Evolutionary conservation across 2,888 invertebrate species (phyloP), one percentile per base, ranked within the genome.

Genomic region (Osmoderma eremita): DNA sequence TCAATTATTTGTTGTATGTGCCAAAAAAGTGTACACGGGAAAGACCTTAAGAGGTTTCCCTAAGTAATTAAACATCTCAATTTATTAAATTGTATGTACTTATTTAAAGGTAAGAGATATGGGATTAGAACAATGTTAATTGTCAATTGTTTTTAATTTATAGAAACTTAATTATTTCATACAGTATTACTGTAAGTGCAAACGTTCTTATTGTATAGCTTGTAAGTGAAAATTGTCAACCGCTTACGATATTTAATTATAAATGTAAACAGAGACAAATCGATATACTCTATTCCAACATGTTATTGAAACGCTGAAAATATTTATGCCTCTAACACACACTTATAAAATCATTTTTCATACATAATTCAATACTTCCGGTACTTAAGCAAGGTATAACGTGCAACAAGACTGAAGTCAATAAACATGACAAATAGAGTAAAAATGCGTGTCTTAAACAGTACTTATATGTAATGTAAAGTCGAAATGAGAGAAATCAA

Each of bases 81-180:
- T n/a, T 13, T 13, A 41, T 42, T 10, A 38, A 18, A 53, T 38
- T 38, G 1, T 39, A 18, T 53, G 53, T 53, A 53, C 53, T 53
- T 53, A 53, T 18, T 38, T 38, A 24, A 24, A 38, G 17, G 18
- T 39, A 10, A 39, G 15, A 36, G 4, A 30, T 6, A 30, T 10
- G 6, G 30, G 30, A 38, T 38, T 53, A 53, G 53, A 38, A 24
- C 22, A 53, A 53, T 53, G 53, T 53, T 53, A 53, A 53, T 38
- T 53, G 38, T 36, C 38, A 53, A 53, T 53, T 53, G 53, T 53
- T 53, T 53, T 17, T 53, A 53, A 53, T 36, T 53, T 30, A 36
- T 38, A 38, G 30, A 10, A 30, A 30, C 30, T 30, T 30, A 30
- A 30, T 30, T 30, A 30, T 30, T 30, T 30, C 5, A 30, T 30